Percentiles rank a stretch among this genome's conserved stretches.
Evolutionary conservation across 2,888 invertebrate genomes (phyloP).

Genomic region (Agrochola litura): DNA sequence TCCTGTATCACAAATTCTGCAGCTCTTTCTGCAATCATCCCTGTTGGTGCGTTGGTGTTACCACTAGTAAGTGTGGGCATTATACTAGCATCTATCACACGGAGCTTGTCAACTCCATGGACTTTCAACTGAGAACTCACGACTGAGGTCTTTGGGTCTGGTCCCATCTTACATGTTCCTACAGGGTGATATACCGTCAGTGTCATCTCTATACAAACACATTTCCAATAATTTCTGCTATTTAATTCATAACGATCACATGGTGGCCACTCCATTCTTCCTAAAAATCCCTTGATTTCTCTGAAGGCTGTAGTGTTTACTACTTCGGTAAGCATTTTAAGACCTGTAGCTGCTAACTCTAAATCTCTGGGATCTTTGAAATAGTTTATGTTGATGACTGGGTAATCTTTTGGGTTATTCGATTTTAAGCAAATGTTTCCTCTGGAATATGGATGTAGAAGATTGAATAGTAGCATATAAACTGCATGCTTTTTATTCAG

Average conservation of each 20-base stretch:
- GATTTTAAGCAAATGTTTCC: constrained; percentile 90
- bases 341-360: constrained; percentile 74
- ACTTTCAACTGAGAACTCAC: constrained; percentile 91
- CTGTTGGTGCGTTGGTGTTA: constrained; percentile 94
- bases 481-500: constrained; percentile 74
- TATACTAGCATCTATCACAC: constrained; percentile 94
- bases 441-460: constrained; percentile 88
- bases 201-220: constrained; percentile 83
- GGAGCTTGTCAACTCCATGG: constrained; percentile 91
- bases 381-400: constrained; percentile 80
- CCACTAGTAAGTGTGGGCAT: constrained; percentile 94
- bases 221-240: constrained; percentile 77
- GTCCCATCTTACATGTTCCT: constrained; percentile 92
- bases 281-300: constrained; percentile 61
- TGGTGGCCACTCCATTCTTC: constrained; percentile 70
- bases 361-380: constrained; percentile 90
- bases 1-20: constrained; percentile 92
- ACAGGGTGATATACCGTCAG: constrained; percentile 92
- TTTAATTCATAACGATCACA: constrained; percentile 72
- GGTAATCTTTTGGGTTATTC: constrained; percentile 88
- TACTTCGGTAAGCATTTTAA: constrained; percentile 74
- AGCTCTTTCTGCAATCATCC: constrained; percentile 95
- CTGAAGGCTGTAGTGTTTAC: constrained; percentile 57
- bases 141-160: constrained; percentile 72
- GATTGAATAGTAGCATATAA: constrained; percentile 76